These are phyloP conservation scores for Rhagoletis zephyria DNA, from an alignment of 1,140 invertebrate genomes.

Conservation along the genomic window DNA sequence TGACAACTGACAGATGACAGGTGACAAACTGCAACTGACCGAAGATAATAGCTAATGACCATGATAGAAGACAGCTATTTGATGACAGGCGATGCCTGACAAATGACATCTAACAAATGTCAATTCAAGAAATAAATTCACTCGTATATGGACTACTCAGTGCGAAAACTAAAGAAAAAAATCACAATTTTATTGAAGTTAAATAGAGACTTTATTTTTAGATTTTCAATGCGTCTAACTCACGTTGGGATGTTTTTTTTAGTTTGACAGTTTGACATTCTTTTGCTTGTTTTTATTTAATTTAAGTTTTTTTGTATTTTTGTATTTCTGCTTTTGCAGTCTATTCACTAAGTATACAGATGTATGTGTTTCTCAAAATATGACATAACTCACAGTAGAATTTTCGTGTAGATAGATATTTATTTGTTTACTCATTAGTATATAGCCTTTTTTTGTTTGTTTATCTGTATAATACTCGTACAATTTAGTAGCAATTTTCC, in stretches of 20 bases:
- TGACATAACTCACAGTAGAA: not conserved
- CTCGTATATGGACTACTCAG: too few relatives aligned
- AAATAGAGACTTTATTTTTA: conserved; percentile 49
- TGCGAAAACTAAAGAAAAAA: not conserved
- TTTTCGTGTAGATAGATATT: not conserved
- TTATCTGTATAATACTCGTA: too few relatives aligned
- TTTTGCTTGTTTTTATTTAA: too few relatives aligned
- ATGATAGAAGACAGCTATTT: not conserved
- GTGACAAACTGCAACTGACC: not conserved
- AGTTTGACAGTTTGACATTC: not conserved
- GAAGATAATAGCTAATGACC: too few relatives aligned
- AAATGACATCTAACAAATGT: not conserved
- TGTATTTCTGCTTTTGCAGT: not conserved
- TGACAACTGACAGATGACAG: not conserved
- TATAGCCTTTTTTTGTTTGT: not conserved
- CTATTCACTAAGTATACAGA: not conserved
- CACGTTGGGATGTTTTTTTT: conserved; percentile 57
- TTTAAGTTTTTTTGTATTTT: not conserved
- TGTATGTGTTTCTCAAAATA: not conserved
- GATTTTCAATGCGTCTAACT: not conserved
- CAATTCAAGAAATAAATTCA: too few relatives aligned
- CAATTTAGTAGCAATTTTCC: not conserved
- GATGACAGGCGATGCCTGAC: not conserved
- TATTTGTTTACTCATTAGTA: not conserved
- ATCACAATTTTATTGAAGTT: conserved; percentile 25